Percentiles rank a stretch among this genome's conserved stretches.
Evolutionary conservation across 2,888 invertebrate species (phyloP).

Genomic region (Margaritifera margaritifera): DNA sequence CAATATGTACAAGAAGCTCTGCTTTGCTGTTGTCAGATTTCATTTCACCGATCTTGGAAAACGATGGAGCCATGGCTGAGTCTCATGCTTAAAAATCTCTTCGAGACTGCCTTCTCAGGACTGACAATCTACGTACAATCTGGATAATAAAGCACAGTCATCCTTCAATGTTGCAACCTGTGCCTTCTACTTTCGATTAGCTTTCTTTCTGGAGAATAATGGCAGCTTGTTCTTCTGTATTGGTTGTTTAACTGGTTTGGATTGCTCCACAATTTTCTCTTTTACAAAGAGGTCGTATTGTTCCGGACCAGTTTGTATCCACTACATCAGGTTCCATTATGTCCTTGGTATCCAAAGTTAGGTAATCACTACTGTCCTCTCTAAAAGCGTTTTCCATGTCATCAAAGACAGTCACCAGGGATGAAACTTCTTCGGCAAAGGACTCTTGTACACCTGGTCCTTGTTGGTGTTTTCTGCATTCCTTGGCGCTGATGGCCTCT

Average conservation of each 20-base stretch:
- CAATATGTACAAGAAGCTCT: too few species aligned
- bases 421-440: background rate
- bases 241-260: background rate
- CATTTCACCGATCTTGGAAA: too few species aligned
- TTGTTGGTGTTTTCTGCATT: background rate
- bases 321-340: background rate
- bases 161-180: background rate
- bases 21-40: too few species aligned
- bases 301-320: background rate
- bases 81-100: too few species aligned
- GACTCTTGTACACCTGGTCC: background rate
- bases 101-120: too few species aligned
- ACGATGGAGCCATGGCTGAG: too few species aligned
- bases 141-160: conserved; percentile 1
- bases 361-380: background rate
- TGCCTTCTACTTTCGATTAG: background rate
- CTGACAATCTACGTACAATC: background rate
- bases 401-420: background rate
- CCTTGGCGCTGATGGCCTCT: too few species aligned
- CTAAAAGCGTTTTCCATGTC: conserved; percentile 4
- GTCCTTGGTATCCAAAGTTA: conserved; percentile 1
- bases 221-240: background rate
- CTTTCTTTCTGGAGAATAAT: background rate
- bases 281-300: background rate
- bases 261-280: background rate